A percentile compares a stretch with the other conserved stretches of the same genome.
Evolutionary conservation across 2,113 vertebrate genomes (phyloP).

Genomic region (Petaurus breviceps): DNA sequence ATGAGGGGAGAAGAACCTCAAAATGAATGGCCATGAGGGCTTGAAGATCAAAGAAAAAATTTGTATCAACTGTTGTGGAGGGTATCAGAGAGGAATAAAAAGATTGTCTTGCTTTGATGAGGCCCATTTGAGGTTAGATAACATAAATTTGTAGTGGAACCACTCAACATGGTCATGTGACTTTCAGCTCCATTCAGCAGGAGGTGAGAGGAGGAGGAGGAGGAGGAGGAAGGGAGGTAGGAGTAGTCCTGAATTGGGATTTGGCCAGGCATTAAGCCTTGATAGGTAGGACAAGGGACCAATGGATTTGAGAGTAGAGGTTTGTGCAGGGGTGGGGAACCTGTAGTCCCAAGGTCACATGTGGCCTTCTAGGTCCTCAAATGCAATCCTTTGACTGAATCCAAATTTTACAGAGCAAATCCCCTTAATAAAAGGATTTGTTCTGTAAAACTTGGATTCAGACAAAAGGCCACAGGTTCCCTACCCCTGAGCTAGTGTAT

Average conservation of each 20-base stretch:
- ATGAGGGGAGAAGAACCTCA: background rate
- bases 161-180: too few relatives aligned
- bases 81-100: background rate
- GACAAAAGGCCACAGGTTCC: too few relatives aligned
- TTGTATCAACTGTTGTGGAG: background rate
- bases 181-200: too few relatives aligned
- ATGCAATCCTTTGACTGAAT: too few relatives aligned
- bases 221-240: too few relatives aligned
- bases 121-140: background rate
- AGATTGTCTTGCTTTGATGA: background rate
- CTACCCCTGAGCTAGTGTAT: too few relatives aligned
- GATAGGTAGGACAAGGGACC: background rate
- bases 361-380: too few relatives aligned
- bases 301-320: background rate
- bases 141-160: background rate
- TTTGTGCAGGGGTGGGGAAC: too few relatives aligned
- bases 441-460: too few relatives aligned
- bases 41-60: background rate
- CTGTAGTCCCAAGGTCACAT: too few relatives aligned
- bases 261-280: background rate
- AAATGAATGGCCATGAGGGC: background rate
- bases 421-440: too few relatives aligned
- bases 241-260: background rate
- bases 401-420: too few relatives aligned
- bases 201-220: background rate